These are phyloP conservation scores for Myopa tessellatipennis DNA, from an alignment of 2,888 invertebrate species.

Conservation along the genomic window DNA sequence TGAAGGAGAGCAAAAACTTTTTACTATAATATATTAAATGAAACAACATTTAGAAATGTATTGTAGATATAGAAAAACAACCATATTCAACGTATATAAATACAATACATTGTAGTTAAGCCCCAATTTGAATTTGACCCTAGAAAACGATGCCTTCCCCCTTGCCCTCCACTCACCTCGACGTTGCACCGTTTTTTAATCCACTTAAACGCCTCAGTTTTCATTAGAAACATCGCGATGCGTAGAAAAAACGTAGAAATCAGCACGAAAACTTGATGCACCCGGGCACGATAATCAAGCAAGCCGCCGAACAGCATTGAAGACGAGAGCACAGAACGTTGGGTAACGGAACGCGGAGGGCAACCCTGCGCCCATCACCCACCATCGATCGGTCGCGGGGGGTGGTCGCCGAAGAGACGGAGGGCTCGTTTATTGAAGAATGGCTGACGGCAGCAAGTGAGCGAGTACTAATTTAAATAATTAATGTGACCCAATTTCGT, in stretches of 20 bases:
- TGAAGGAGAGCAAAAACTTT: too few relatives aligned
- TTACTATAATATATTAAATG: too few relatives aligned
- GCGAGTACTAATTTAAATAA: constrained; percentile 6
- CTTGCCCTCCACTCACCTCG: constrained; percentile 44
- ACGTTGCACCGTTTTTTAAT: constrained; percentile 57
- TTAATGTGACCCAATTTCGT: neutral
- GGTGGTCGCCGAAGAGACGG: neutral
- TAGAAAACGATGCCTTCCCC: neutral
- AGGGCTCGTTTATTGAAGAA: neutral
- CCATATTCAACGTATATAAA: neutral
- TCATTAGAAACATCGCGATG: constrained; percentile 59
- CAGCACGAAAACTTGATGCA: constrained; percentile 60
- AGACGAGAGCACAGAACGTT: constrained; percentile 18
- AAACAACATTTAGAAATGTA: too few relatives aligned
- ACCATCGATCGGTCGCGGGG: neutral
- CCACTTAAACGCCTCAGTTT: constrained; percentile 62
- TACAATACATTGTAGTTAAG: neutral
- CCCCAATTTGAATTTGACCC: neutral
- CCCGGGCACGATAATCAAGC: constrained; percentile 52
- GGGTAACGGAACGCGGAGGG: neutral
- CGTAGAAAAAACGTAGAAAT: constrained; percentile 56
- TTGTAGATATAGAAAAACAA: neutral
- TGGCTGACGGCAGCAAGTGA: constrained; percentile 1
- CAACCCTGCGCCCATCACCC: constrained; percentile 17
- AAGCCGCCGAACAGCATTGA: constrained; percentile 49